Base-by-base conservation (phyloP, 2,888 invertebrate genomes). In the Melikaiella ostensackeni region DNA sequence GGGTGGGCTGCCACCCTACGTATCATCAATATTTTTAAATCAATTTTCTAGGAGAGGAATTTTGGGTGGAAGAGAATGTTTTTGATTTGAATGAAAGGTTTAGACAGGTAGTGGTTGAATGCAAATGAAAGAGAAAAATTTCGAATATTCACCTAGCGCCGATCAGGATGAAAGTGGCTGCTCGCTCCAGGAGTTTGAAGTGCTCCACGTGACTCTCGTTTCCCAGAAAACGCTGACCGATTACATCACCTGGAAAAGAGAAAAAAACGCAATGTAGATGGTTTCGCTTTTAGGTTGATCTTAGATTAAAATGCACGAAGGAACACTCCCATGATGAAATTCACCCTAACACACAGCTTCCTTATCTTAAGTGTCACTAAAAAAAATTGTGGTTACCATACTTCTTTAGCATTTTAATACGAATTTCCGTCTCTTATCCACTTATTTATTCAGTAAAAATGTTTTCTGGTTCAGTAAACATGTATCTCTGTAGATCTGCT, bases 171-270 rank as follows among this genome's bases (percentile, higher is more conserved):
- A 96, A 96, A 90, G 95, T 95, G 87, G 96, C 95, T 92, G 98
- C 96, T 92, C 95, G 95, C 92, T 97, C 96, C 92, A 98, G 94
- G 89, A 98, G 94, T 91, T 96, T 96, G 93, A 98, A 98, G 92
- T 97, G 96, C 92, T 98, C 97, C 87, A 95, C 94, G 89, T 94
- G 94, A 84, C 96, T 95, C 87, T 94, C 93, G 92, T 97, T 97
- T 86, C 97, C 97, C 88, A 94, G 93, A 92, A 96, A 96, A 91
- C 94, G 94, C 87, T 95, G 95, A 86, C 95, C 94, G 90, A 94
- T 93, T 92, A 95, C 95, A 91, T 95, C 95, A 91, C 94, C 95
- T 95, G 94, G 87, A 94, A 94, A 92, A 92, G 86, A 86, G 76
- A 62, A 74, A 74, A 75, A 66, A 64, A 11, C 21, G 61, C 38